Conservation (phyloP, 2,113 vertebrate genomes). For the Desmodus rotundus region DNA sequence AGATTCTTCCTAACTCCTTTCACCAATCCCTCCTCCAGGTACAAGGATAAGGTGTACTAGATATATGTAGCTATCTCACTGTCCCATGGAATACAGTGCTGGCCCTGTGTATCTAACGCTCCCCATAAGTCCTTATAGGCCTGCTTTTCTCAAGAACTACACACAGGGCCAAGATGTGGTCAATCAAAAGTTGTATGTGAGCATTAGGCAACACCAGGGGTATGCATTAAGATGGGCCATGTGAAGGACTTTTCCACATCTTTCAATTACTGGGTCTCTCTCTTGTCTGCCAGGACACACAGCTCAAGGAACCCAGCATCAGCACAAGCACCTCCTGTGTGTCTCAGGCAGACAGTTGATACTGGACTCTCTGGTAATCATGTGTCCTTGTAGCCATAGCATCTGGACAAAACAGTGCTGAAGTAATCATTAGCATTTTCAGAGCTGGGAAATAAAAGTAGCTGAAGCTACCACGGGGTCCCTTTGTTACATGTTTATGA, state of each 20-base stretch:
- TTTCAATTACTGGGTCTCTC: background rate
- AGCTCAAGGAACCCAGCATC: background rate
- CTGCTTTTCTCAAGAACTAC: background rate
- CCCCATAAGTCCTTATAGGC: background rate
- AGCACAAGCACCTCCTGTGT: background rate
- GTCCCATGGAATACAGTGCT: background rate
- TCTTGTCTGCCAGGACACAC: background rate
- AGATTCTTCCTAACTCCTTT: background rate
- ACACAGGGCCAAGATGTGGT: background rate
- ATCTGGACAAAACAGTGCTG: background rate
- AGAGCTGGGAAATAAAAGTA: background rate
- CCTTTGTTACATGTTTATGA: background rate
- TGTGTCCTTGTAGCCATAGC: background rate
- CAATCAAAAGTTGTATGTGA: background rate
- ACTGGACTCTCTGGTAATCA: background rate
- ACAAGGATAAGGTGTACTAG: background rate
- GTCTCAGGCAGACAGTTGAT: background rate
- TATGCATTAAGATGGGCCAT: background rate
- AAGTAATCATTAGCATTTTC: background rate
- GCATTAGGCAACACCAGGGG: background rate
- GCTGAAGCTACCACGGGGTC: background rate
- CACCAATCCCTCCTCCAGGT: background rate
- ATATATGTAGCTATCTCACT: rapidly evolving
- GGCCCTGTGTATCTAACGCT: background rate
- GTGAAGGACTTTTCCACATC: background rate